Conservation (phyloP, 35 echinoderm and acorn worm species). For the Apostichopus japonicus region DNA sequence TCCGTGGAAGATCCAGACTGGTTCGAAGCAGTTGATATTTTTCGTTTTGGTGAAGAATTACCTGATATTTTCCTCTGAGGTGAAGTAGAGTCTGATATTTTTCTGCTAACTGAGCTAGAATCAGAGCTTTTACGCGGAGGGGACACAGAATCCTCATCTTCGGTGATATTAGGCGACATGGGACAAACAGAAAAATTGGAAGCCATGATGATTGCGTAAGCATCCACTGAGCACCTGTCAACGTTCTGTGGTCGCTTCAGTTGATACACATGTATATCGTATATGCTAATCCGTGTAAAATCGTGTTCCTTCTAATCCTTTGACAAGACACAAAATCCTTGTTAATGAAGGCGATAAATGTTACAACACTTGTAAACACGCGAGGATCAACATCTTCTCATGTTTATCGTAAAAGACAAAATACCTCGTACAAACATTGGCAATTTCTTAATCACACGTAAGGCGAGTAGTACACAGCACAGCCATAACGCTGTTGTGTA, state of each 20-base stretch:
- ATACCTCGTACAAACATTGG: slow-evolving; percentile 38
- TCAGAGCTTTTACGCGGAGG: slow-evolving; percentile 56
- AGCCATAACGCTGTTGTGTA: slow-evolving; percentile 9
- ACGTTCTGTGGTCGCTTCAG: background rate
- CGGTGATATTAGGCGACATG: slow-evolving; percentile 23
- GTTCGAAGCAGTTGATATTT: slow-evolving; percentile 64
- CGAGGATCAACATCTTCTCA: slow-evolving; percentile 31
- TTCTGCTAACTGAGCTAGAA: slow-evolving; percentile 38
- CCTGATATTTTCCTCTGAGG: slow-evolving; percentile 62
- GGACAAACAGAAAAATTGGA: slow-evolving; percentile 62
- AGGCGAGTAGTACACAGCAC: background rate
- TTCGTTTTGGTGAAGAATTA: slow-evolving; percentile 38
- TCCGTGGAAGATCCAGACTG: slow-evolving; percentile 68
- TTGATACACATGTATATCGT: slow-evolving; percentile 35
- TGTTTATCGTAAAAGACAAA: slow-evolving; percentile 47
- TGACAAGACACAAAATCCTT: slow-evolving; percentile 30
- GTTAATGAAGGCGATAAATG: slow-evolving; percentile 35
- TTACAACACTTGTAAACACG: slow-evolving; percentile 32
- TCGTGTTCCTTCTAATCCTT: slow-evolving; percentile 36
- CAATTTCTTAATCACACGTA: background rate
- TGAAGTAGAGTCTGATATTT: slow-evolving; percentile 59
- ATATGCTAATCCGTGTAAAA: slow-evolving; percentile 8
- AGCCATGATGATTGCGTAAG: slow-evolving; percentile 63
- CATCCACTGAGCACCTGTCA: slow-evolving; percentile 47
- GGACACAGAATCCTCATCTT: slow-evolving; percentile 57